Percentiles rank a stretch among this genome's conserved stretches.
phyloP scores from a whole-genome alignment of 2,113 vertebrate species.

The Emydocephalus ijimae region DNA sequence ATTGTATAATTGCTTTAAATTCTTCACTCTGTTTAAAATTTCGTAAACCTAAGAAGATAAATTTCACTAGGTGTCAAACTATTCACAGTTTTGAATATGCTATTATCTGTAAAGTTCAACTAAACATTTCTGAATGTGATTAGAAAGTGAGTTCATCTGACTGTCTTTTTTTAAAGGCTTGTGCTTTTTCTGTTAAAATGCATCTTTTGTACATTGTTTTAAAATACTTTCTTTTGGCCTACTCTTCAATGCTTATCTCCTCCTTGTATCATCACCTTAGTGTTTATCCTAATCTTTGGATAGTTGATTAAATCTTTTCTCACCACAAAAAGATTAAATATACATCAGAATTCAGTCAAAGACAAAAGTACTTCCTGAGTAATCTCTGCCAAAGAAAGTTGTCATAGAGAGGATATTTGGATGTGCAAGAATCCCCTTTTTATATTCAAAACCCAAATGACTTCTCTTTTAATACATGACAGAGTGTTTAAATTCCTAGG shows the following conservation, averaged over 20 bases:
- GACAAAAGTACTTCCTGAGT: background rate
- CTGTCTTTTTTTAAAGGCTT: background rate
- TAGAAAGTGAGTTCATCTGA: background rate
- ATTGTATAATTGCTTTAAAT: background rate
- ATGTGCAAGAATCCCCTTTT: background rate
- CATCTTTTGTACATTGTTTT: background rate
- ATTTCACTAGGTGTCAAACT: background rate
- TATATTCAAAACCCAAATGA: background rate
- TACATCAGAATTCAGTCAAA: background rate
- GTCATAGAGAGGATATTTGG: background rate
- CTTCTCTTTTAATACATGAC: background rate
- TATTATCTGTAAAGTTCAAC: background rate
- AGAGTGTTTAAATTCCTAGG: background rate
- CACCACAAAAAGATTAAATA: background rate
- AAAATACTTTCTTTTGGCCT: background rate
- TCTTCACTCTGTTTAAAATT: background rate
- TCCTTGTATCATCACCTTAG: background rate
- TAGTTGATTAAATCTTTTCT: background rate
- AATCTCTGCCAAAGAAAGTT: background rate
- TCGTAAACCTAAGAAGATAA: background rate
- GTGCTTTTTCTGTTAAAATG: background rate
- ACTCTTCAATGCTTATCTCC: background rate
- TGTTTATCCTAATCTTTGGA: background rate
- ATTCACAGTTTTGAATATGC: background rate
- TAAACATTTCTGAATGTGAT: background rate